Conservation (phyloP, 2,888 invertebrate species). For the Ophion slaviceki region DNA sequence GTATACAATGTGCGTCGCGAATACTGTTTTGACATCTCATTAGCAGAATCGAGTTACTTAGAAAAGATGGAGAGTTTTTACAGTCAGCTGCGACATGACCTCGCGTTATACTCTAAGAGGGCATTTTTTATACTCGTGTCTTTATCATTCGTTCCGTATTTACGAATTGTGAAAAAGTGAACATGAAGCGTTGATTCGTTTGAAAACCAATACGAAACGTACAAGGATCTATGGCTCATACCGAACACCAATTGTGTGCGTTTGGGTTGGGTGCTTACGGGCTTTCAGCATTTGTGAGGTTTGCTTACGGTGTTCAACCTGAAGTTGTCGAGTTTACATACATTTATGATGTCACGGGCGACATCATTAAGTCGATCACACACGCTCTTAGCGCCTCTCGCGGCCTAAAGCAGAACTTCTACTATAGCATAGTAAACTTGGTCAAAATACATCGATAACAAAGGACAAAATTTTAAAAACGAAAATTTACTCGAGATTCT, state of each 20-base stretch:
- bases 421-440: too few species aligned
- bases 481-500: too few species aligned
- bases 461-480: too few species aligned
- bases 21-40: constrained; percentile 60
- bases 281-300: too few species aligned
- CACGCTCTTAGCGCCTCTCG: too few species aligned
- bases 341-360: too few species aligned
- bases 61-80: not conserved
- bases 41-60: constrained; percentile 26
- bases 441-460: too few species aligned
- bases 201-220: not conserved
- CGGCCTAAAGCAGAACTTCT: too few species aligned
- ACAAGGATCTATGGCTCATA: not conserved
- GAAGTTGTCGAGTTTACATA: too few species aligned
- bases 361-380: too few species aligned
- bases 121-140: not conserved
- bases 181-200: not conserved
- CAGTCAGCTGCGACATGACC: not conserved
- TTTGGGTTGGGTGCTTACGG: not conserved
- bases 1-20: constrained; percentile 28
- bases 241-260: not conserved
- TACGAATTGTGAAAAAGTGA: too few species aligned
- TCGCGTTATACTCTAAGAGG: not conserved
- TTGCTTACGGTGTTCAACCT: too few species aligned
- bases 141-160: not conserved